Percentiles rank a stretch among this genome's conserved stretches.
Conservation (phyloP, 2,888 invertebrate genomes). For the Dryocosmus kuriphilus region DNA sequence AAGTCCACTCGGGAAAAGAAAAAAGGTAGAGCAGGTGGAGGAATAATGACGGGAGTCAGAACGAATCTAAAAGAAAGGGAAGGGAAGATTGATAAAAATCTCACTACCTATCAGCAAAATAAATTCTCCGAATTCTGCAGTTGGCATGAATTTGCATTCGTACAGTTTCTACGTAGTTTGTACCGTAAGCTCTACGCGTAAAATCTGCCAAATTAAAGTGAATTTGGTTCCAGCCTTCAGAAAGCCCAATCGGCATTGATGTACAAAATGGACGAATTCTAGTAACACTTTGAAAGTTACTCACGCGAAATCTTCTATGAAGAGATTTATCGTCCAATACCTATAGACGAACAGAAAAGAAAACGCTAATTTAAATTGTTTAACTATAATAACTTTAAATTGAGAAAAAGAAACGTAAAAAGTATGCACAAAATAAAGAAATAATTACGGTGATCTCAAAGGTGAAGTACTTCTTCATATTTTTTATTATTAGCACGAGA, state of each 20-base stretch:
- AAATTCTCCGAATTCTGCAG: conserved; percentile 93
- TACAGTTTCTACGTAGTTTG: conserved; percentile 94
- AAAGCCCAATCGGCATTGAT: conserved; percentile 96
- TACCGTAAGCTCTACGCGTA: conserved; percentile 95
- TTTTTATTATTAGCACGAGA: conserved; percentile 96
- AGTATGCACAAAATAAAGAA: not conserved
- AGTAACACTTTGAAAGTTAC: conserved; percentile 97
- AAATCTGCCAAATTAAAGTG: conserved; percentile 98
- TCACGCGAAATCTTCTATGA: conserved; percentile 89
- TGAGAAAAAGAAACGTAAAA: too few relatives aligned
- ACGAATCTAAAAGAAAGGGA: too few relatives aligned
- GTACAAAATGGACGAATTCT: conserved; percentile 97
- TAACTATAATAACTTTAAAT: too few relatives aligned
- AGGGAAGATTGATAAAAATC: not conserved
- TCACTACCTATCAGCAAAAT: conserved; percentile 84
- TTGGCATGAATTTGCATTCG: conserved; percentile 97
- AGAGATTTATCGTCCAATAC: conserved; percentile 97
- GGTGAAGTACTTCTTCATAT: conserved; percentile 96
- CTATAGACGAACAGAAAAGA: conserved; percentile 78
- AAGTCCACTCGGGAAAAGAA: too few relatives aligned
- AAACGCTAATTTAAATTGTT: too few relatives aligned
- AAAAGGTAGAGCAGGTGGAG: too few relatives aligned
- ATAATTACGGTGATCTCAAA: conserved; percentile 94
- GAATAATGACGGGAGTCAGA: too few relatives aligned
- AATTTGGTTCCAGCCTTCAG: conserved; percentile 97